phyloP scores from a whole-genome alignment of 2,113 vertebrate genomes.

The Danionella cerebrum region DNA sequence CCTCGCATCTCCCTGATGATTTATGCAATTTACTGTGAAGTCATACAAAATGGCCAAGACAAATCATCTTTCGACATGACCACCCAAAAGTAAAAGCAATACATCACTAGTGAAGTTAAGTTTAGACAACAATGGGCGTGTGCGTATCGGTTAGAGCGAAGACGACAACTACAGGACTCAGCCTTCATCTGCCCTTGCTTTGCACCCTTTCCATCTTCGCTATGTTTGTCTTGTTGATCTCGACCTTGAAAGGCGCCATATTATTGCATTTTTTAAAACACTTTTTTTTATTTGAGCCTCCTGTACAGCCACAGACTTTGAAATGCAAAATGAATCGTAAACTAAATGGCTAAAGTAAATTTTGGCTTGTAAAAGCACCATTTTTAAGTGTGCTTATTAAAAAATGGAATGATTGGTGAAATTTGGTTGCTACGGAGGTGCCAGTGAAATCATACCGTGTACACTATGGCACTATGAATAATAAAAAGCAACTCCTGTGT shows the following conservation, averaged over 20 bases:
- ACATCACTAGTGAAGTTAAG: neutral
- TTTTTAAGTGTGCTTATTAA: no score
- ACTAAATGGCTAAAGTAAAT: no score
- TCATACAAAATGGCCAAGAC: conserved; percentile 25
- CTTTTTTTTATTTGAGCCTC: no score
- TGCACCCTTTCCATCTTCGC: conserved; percentile 11
- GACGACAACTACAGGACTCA: conserved; percentile 22
- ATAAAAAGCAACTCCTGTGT: no score
- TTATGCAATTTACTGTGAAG: neutral
- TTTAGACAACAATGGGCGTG: conserved; percentile 5
- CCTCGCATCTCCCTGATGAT: conserved; percentile 10
- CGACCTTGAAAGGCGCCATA: conserved; percentile 36
- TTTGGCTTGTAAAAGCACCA: no score
- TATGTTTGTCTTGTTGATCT: conserved; percentile 37
- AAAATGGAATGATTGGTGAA: no score
- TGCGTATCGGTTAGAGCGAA: conserved; percentile 4
- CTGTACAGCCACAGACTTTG: no score
- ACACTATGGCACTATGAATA: no score
- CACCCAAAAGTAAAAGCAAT: conserved; percentile 16
- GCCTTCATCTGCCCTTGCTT: conserved; percentile 20
- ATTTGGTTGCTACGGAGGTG: no score
- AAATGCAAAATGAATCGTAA: no score
- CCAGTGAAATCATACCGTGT: no score
- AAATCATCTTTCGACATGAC: conserved; percentile 1
- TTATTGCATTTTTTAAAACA: no score